phyloP scores from a whole-genome alignment of 2,888 invertebrate genomes.

The Calameuta pallipes region DNA sequence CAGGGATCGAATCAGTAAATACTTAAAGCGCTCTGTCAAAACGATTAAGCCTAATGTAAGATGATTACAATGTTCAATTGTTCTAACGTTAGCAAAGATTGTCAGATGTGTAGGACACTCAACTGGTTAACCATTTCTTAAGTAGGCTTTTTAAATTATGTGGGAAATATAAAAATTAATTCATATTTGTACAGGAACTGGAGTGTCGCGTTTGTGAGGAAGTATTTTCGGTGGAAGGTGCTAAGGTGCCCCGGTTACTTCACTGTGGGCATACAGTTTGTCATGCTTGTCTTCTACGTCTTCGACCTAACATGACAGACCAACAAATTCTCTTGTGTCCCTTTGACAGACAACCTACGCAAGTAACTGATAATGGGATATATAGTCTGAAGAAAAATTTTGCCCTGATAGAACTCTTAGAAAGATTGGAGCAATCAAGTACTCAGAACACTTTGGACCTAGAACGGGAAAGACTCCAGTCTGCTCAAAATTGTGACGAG shows the following conservation, averaged over 20 bases:
- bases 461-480: constrained; percentile 55
- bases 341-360: constrained; percentile 71
- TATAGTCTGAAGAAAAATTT: constrained; percentile 71
- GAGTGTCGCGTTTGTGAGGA: constrained; percentile 72
- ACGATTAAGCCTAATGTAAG: constrained; percentile 41
- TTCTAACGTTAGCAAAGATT: not conserved
- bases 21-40: constrained; percentile 39
- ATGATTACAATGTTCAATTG: not conserved
- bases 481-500: constrained; percentile 68
- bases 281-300: constrained; percentile 69
- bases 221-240: constrained; percentile 69
- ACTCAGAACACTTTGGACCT: constrained; percentile 48
- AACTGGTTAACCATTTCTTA: not conserved
- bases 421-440: constrained; percentile 66
- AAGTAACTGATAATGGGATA: constrained; percentile 65
- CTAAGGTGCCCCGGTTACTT: constrained; percentile 69
- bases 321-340: constrained; percentile 67
- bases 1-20: constrained; percentile 40
- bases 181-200: constrained; percentile 55
- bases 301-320: constrained; percentile 54
- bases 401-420: constrained; percentile 70
- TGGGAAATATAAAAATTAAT: constrained; percentile 1
- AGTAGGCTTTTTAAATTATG: not conserved
- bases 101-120: not conserved
- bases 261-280: constrained; percentile 71